Base-by-base conservation (phyloP, 2,113 vertebrate genomes). In the Trichechus manatus region DNA sequence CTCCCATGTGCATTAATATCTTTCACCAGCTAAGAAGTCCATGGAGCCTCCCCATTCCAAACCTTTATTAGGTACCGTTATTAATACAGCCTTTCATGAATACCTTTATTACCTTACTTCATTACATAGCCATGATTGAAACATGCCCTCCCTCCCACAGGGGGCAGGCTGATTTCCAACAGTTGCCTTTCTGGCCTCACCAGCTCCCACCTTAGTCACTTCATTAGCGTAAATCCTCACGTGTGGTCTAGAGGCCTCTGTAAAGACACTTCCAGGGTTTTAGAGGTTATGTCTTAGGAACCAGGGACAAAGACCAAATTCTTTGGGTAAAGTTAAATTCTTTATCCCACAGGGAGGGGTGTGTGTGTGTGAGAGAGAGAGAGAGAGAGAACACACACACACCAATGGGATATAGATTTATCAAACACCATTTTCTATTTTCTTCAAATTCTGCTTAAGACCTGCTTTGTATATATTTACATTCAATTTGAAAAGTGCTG, bases 401-500 rank as follows among this genome's bases (percentile, higher is more conserved):
- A 66, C 33, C 44, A 68, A 64, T 19, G 15, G 31, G 44, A 77
- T 10, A 84, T 53, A 17, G 22, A 68, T 66, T 97, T 70, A 47
- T 23, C 19, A 92, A 68, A 50, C 36, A 63, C 44, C 15, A 53
- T 11, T 91, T 97, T 94, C 70, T 85, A 3, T 66, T 84, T 90
- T 83, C 61, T 91, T 94, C 29, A 78, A 19, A 59, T 84, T 72
- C 25, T 25, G 11, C 36, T 47, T 10, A 63, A 59, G 14, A 53
- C 61, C 10, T 80, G 33, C 59, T 83, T 96, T 95, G 14, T 93
- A 33, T 72, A 61, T 94, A 29, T 87, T 86, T 74, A 66, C 33
- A 53, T 95, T 91, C 88, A 70, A 80, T 95, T 81, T 68, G 80
- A 85, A n/a, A 95, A 91, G 78, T 93, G 63, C 66, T 90, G 36